Evolutionary conservation across 2,113 vertebrate genomes (phyloP), one percentile per base, ranked within the genome.

Genomic region (Microtus montanus): DNA sequence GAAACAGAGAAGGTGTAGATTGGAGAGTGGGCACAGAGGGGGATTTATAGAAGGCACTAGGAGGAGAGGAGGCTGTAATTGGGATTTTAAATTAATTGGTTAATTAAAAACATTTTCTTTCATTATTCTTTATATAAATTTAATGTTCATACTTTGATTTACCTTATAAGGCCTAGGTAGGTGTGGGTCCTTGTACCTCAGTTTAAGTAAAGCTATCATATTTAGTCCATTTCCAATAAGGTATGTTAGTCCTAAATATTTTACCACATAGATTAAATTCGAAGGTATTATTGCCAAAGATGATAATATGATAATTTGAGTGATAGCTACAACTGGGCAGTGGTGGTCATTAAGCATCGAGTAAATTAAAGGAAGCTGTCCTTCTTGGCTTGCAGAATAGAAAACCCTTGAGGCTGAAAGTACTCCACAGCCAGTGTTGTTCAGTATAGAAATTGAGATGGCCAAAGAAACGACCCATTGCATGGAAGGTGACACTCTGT

Each of bases 401-500:
- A 82, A 15, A 22, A 47, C 1, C 20, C 41, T 70, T 70, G 84
- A 70, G 49, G 30, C 84, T 52, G 84, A 70, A 70, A 70, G 14
- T 63, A 86, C 14, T 89, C 30, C 73, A 89, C 73, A 78, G 47
- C 33, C 12, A 10, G 0, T 3, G 0, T 1, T 6, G 30, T 14
- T 30, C 12, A 64, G 1, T 7, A 66, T 7, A 49, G 47, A 38
- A 52, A 14, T 4, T 78, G 61, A 79, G 20, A 68, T 79, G 8
- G 14, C 58, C 38, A 89, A 44, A 44, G 87, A 44, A 63, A 35
- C 14, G 30, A 89, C 11, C 87, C 98, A 98, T 61, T 98, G 95
- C 87, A 97, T 92, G 2, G 98, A 97, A 11, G 98, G 98, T 74
- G 98, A 98, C 41, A 98, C 98, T 97, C 97, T 97, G 85, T 98